Conservation (phyloP, 2,113 vertebrate species). For the Psilopsiagon aurifrons region DNA sequence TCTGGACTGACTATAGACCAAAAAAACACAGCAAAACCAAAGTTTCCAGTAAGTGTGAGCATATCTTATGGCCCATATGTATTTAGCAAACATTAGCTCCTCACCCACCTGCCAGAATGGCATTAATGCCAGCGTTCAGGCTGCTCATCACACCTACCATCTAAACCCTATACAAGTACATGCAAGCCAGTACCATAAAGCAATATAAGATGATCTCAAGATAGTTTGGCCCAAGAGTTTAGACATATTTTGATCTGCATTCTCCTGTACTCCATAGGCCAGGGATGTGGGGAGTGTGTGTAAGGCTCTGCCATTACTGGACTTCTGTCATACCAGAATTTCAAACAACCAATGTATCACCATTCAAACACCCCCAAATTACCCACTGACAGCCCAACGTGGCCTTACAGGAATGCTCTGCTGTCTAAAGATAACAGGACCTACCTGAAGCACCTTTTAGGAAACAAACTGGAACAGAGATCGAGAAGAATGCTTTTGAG, state of each 20-base stretch:
- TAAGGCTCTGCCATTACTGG: not conserved
- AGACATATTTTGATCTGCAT: not conserved
- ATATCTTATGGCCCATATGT: not conserved
- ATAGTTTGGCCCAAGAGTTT: not conserved
- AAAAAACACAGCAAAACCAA: conserved; percentile 47
- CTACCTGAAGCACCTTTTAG: not conserved
- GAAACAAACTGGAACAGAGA: not conserved
- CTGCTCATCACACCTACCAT: not conserved
- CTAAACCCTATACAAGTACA: not conserved
- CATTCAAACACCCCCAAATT: accelerated
- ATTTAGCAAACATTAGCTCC: not conserved
- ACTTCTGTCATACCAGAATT: not conserved
- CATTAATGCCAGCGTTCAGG: not conserved
- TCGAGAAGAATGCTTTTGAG: not conserved
- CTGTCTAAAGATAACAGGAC: not conserved
- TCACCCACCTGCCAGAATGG: not conserved
- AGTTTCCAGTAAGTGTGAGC: conserved; percentile 40
- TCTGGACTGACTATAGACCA: conserved; percentile 43
- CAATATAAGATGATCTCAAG: not conserved
- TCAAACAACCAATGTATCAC: not conserved
- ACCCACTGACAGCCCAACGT: not conserved
- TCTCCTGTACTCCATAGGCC: not conserved
- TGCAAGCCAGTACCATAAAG: not conserved
- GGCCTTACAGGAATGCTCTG: not conserved
- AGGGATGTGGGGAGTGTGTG: accelerated